Percentiles rank a stretch among this genome's conserved stretches.
These are phyloP conservation scores for Shinisaurus crocodilurus DNA, from an alignment of 2,113 vertebrate species.

Conservation along the genomic window DNA sequence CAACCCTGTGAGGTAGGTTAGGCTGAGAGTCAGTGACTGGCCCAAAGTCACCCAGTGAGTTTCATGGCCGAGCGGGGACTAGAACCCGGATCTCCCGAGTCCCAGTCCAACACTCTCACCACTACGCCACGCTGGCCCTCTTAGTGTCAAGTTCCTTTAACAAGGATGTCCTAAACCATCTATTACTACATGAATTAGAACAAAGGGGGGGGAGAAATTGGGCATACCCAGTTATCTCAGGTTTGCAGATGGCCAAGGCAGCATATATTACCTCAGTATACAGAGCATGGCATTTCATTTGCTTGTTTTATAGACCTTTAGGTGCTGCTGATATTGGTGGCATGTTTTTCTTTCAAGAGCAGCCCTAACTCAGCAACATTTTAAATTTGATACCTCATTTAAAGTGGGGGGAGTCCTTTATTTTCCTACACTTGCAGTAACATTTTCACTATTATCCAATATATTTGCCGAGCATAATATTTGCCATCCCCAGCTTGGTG, in stretches of 20 bases:
- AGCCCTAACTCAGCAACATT: constrained; percentile 7
- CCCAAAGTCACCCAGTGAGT: too few species aligned
- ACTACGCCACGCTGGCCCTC: background rate
- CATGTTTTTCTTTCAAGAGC: background rate
- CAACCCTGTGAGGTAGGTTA: too few species aligned
- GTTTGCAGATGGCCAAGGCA: constrained; percentile 12
- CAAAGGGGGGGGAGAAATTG: background rate
- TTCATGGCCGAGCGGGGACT: too few species aligned
- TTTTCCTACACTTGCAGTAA: background rate
- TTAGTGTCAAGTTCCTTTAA: background rate
- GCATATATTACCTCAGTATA: background rate
- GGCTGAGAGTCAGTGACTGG: too few species aligned
- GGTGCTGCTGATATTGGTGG: background rate
- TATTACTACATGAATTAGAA: background rate
- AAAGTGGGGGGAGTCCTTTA: background rate
- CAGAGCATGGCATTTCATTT: constrained; percentile 1
- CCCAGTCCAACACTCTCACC: too few species aligned
- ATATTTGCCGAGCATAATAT: background rate
- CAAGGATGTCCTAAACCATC: background rate
- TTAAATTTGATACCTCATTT: background rate
- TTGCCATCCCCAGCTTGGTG: too few species aligned
- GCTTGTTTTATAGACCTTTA: background rate
- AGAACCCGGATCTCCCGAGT: too few species aligned
- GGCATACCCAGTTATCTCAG: constrained; percentile 8
- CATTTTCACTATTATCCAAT: background rate